These are phyloP conservation scores for Pseudomugil tenellus DNA, from an alignment of 2,797 vertebrate genomes.

Conservation along the genomic window DNA sequence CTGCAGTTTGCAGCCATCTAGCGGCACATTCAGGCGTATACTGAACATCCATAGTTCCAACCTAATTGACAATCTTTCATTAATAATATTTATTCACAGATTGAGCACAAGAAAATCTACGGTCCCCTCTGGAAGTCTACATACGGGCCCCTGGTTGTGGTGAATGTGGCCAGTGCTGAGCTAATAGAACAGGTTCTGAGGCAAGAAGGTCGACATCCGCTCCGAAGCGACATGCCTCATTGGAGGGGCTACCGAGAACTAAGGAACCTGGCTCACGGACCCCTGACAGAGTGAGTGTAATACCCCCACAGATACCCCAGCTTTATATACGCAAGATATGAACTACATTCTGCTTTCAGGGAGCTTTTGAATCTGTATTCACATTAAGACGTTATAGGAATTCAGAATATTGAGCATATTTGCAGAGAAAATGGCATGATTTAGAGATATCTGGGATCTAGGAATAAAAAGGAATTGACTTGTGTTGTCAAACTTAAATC, in stretches of 20 bases:
- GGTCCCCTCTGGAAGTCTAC: slow-evolving; percentile 84
- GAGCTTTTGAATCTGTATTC: not conserved
- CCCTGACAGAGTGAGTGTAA: slow-evolving; percentile 84
- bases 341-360: not conserved
- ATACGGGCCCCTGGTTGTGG: slow-evolving; percentile 78
- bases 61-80: not conserved
- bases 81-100: slow-evolving; percentile 56
- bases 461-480: not conserved
- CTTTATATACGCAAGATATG: not conserved
- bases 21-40: too few species aligned
- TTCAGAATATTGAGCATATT: not conserved
- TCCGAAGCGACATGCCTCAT: slow-evolving; percentile 83
- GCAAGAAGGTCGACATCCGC: slow-evolving; percentile 81
- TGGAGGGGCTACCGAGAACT: slow-evolving; percentile 84
- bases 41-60: not conserved
- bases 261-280: slow-evolving; percentile 81
- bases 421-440: not conserved
- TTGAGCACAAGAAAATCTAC: slow-evolving; percentile 83
- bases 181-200: slow-evolving; percentile 84
- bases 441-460: not conserved
- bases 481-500: not conserved
- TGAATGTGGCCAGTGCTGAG: slow-evolving; percentile 83
- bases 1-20: too few species aligned
- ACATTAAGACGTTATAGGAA: not conserved
- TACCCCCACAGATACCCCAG: not conserved